These are phyloP conservation scores for Pelecanoides urinatrix DNA, from an alignment of 2,113 vertebrate species.

Conservation along the genomic window DNA sequence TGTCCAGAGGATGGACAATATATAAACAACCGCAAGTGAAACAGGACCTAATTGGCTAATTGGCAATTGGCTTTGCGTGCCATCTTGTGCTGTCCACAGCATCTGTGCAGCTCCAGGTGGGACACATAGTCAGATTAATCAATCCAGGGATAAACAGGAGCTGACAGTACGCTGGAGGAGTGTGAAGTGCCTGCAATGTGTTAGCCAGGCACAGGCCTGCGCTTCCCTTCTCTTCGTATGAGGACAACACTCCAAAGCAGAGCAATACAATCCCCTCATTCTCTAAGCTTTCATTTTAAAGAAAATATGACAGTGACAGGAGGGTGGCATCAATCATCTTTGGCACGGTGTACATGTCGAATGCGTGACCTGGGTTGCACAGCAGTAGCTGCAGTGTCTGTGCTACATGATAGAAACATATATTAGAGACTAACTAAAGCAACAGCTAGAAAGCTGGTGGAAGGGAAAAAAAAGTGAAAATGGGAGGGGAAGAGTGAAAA, in stretches of 20 bases:
- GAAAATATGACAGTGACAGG: background rate
- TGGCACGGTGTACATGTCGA: rapidly evolving
- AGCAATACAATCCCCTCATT: background rate
- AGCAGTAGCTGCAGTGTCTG: background rate
- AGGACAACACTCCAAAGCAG: background rate
- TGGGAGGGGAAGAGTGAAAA: background rate
- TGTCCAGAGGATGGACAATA: background rate
- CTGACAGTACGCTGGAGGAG: conserved; percentile 36
- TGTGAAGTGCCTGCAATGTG: background rate
- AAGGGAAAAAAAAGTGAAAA: background rate
- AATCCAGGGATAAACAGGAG: conserved; percentile 17
- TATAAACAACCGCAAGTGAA: background rate
- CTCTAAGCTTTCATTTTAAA: background rate
- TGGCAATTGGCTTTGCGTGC: background rate
- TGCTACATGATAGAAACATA: background rate
- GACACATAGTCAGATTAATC: background rate
- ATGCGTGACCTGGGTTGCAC: background rate
- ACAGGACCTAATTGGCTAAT: background rate
- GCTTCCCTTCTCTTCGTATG: background rate
- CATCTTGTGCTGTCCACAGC: background rate
- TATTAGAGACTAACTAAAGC: background rate
- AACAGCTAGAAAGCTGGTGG: background rate
- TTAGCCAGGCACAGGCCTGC: background rate
- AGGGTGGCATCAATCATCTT: background rate
- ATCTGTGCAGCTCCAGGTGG: conserved; percentile 14